Evolutionary conservation across 2,797 vertebrate species (phyloP), one percentile per base, ranked within the genome.

Genomic region (Mus minutoides): DNA sequence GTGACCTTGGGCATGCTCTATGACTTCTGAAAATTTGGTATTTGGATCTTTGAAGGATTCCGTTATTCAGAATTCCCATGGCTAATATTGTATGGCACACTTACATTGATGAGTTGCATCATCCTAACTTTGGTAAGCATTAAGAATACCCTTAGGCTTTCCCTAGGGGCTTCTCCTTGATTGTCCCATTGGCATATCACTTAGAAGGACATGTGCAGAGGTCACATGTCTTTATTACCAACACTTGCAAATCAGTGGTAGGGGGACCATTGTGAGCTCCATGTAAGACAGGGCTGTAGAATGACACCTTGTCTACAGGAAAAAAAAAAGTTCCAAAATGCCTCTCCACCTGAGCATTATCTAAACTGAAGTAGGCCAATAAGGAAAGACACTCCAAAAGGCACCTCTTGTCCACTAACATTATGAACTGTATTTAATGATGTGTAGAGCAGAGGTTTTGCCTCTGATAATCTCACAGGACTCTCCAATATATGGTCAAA

Each of bases 1-100:
- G 82, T 96, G 95, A 96, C 82, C 75, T 49, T 76, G 88, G 43
- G 40, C 78, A 69, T 78, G 17, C 80, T 92, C 76, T 21, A 80
- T 67, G 52, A 34, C n/a, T 71, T 71, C 78, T 73, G 56, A 17
- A 93, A 69, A 62, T 93, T 46, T 90, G 60, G 43, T 91, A 34
- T 94, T 92, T 83, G 83, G 58, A 86, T 83, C 64, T 69, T 37
- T 77, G n/a, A 90, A 80, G 71, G 10, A 64, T 26, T 95, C 62
- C 19, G 31, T 96, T 79, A 6, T 52, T 94, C 64, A 64, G 84
- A 95, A 78, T 87, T 78, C n/a, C 46, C 73, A 88, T 75, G 43
- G 13, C 29, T 26, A 40, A 10, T 90, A 46, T 83, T 90, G 26
- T 31, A 31, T 46, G 88, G 67, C 2, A 56, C 60, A 29, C 34